These are phyloP conservation scores for Copsychus sechellarum DNA, from an alignment of 2,113 vertebrate genomes.

Conservation along the genomic window DNA sequence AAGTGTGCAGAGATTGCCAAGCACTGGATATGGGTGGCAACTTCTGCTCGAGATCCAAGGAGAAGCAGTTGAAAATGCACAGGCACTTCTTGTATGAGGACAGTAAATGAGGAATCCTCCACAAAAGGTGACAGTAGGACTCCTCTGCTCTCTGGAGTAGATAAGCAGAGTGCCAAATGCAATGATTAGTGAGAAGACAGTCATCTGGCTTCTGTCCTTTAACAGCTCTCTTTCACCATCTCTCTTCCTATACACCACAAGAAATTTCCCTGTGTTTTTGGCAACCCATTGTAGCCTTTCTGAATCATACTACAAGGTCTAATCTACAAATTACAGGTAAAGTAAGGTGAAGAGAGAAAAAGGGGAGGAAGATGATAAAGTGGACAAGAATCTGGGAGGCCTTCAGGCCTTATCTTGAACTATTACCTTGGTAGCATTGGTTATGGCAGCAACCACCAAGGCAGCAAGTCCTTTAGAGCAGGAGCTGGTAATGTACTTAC, in stretches of 20 bases:
- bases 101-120: background rate
- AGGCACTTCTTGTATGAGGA: background rate
- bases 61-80: background rate
- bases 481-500: accelerated
- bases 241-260: background rate
- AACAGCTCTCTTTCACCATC: background rate
- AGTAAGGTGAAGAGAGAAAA: background rate
- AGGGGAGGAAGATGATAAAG: background rate
- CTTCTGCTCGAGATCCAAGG: background rate
- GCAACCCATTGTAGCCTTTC: background rate
- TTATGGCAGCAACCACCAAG: background rate
- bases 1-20: background rate
- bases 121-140: background rate
- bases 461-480: background rate
- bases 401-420: background rate
- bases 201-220: background rate
- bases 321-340: background rate
- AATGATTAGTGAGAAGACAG: background rate
- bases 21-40: background rate
- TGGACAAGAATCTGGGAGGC: background rate
- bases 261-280: background rate
- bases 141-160: background rate
- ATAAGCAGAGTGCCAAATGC: background rate
- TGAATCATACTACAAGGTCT: background rate
- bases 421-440: accelerated